Evolutionary conservation across 2,113 vertebrate genomes (phyloP), one percentile per base, ranked within the genome.

Genomic region (Sturnira hondurensis): DNA sequence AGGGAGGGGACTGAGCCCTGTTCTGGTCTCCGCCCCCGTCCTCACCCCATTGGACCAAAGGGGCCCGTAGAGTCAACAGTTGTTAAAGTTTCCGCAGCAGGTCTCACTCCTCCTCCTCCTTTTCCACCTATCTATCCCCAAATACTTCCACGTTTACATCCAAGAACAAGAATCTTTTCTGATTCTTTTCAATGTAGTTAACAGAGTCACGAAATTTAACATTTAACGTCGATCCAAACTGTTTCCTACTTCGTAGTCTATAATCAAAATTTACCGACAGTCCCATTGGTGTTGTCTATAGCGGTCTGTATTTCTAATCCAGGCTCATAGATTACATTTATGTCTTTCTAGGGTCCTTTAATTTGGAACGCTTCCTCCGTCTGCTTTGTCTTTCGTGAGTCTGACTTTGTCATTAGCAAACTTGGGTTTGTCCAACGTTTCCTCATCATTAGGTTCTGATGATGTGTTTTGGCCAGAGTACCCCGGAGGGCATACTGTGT

Each of bases 1-100:
- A 94, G 93, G 95, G 74, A 96, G 84, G 56, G 92, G 88, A 67
- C 70, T 63, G 91, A 86, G 15, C 4, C 80, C 19, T 9, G 6
- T n/a, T 82, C 17, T 70, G 7, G 41, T 45, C 52, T 71, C 43
- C 26, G 76, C 1, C 38, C 22, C 68, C 2, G 38, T 67, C 67
- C 74, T 93, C 47, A 43, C 7, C 58, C 45, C 15, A 33, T 43
- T 71, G 19, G 50, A 81, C 38, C 38, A 12, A 56, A 70, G 52
- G 33, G 41, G n/a, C 50, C n/a, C 24, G 52, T 19, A 61, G 54
- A 54, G 43, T 47, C 43, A 54, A 14, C 50, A 81, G 3, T 50
- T 43, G 20, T 61, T 47, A 58, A 22, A 63, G 52, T 45, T 56
- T 85, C 28, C 43, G 12, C 41, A 77, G 76, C 76, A 78, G 38